Percentiles rank a stretch among this genome's conserved stretches.
Evolutionary conservation across 2,113 vertebrate species (phyloP).

Genomic region (Misgurnus anguillicaudatus): DNA sequence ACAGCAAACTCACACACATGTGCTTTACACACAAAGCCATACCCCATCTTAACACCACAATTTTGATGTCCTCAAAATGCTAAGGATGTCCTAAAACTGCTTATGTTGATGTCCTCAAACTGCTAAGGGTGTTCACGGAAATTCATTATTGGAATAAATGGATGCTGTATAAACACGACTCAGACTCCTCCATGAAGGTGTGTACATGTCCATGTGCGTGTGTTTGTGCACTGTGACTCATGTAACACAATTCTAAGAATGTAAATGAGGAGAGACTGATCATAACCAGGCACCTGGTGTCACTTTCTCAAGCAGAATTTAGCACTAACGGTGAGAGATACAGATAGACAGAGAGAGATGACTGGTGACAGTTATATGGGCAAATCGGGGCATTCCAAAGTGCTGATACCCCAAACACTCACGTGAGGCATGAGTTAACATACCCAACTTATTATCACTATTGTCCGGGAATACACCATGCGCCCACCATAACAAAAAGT

Average conservation of each 20-base stretch:
- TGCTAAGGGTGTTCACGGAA: not conserved
- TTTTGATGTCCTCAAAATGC: no score
- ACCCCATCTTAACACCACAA: no score
- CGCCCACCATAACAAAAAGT: not conserved
- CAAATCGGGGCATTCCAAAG: not conserved
- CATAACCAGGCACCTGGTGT: conserved; percentile 22
- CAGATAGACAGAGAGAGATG: not conserved
- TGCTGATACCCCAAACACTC: not conserved
- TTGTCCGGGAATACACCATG: not conserved
- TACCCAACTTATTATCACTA: not conserved
- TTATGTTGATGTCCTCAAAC: no score
- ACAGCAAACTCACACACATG: not conserved
- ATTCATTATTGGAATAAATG: not conserved
- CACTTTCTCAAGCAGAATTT: conserved; percentile 13
- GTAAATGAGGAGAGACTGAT: conserved; percentile 18
- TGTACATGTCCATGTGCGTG: not conserved
- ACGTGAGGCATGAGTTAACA: conserved; percentile 2
- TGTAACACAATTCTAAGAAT: conserved; percentile 13
- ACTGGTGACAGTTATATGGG: conserved; percentile 7
- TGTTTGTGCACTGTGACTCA: not conserved
- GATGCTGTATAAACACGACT: not conserved
- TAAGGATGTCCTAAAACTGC: no score
- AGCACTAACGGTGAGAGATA: conserved; percentile 19
- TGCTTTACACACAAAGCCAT: no score
- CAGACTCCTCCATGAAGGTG: not conserved